Base-by-base conservation (phyloP, 2,113 vertebrate genomes). In the Atlantisia rogersi region DNA sequence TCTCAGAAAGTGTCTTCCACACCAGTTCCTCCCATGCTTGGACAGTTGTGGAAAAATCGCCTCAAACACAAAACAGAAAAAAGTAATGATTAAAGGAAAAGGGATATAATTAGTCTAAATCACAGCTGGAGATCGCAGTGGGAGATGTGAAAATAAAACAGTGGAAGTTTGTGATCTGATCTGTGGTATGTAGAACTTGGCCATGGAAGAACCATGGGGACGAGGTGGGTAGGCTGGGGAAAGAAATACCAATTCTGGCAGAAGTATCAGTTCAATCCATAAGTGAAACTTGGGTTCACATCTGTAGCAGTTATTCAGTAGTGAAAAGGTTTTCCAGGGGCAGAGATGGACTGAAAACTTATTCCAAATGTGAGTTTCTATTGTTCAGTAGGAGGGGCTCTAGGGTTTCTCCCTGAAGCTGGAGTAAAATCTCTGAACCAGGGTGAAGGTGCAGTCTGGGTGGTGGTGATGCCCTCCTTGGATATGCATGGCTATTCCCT, bases 91-190 rank as follows among this genome's bases (percentile, higher is more conserved):
- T 56, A 78, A 94, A 94, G 70, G 80, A 83, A 75, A 42, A 63
- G 20, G n/a, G 39, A 28, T 71, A 81, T 67, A 83, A 96, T 84
- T 94, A 93, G 60, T 75, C 29, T 81, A 81, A 86, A 70, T 55
- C 76, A 67, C 88, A 67, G 67, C 39, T 35, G 52, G 80, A 86
- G 32, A 42, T 75, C 1, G 0, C 58, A 85, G 75, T 88, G 44
- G 46, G 32, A 90, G 55, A 83, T 56, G 35, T 71, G 55, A 92
- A 94, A 91, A 81, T 81, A 78, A 91, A 94, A 56, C 17, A 35
- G 21, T 70, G 29, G 50, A 90, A 81, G 25, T 75, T 71, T 55
- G 28, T 86, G 76, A 95, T 42, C 60, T 92, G 50, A 80, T 78
- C 52, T 3, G 0, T 0, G 2, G 5, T 67, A 55, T 46, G 12